Base-by-base conservation (phyloP, 2,888 invertebrate species). In the Ochlodes sylvanus region DNA sequence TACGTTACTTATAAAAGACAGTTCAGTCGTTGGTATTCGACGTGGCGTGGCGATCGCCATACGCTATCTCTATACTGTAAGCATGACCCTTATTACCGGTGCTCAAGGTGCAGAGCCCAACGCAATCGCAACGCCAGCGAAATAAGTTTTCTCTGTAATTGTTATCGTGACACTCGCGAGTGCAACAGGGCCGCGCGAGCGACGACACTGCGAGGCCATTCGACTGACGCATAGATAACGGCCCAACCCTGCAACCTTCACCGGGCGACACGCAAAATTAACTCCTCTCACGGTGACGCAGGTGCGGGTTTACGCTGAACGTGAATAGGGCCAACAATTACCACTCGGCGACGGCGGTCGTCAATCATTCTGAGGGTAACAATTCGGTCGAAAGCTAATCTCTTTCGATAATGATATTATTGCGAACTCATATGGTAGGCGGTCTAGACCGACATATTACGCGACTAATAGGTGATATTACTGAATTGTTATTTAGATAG, bases 121-220 rank as follows among this genome's bases (percentile, higher is more conserved):
- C 56, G 63, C 15, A 19, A 15, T 64, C 64, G 69, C 71, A 77
- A 76, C 76, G 76, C 79, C 81, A 80, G 79, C 82, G 79, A 82
- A 83, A 83, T 84, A 82, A 83, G 82, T 85, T 85, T 81, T 83
- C 83, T 83, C 79, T 81, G 83, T 87, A 88, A 87, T 87, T 88
- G 86, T 87, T 88, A 88, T 88, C 88, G 84, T 81, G 86, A 84
- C 83, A 85, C 69, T 70, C 80, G 86, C 82, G 77, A 83, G 76
- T 78, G 80, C 77, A 77, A 75, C 84, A 78, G 79, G 81, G 76
- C 74, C 76, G 75, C 73, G 75, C 77, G 75, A 69, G 69, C 68
- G 62, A 63, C 65, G 69, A 41, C 64, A 71, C 70, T 74, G 72
- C 81, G 84, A 83, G 82, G 82, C 79, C 81, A 73, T 74, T 72